These are phyloP conservation scores for Eulemur coronatus DNA, from an alignment of 2,797 vertebrate species.

Conservation along the genomic window DNA sequence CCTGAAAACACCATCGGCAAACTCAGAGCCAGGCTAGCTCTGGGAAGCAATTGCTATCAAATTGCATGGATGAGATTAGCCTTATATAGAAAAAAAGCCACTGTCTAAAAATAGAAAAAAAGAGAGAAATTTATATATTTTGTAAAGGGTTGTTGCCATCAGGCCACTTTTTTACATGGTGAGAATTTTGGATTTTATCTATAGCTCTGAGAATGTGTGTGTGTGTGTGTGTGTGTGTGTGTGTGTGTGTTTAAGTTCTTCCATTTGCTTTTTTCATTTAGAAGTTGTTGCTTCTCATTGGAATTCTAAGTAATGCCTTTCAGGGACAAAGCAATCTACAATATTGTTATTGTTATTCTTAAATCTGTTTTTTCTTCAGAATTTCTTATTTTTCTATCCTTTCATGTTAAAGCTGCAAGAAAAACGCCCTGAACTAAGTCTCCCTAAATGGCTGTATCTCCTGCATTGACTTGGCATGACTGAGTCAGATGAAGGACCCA, in stretches of 20 bases:
- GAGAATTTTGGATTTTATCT: not conserved
- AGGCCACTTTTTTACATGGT: not conserved
- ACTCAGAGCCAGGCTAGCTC: not conserved
- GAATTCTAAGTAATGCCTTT: slow-evolving; percentile 29
- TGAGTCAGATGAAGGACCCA: not conserved
- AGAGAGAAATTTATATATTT: not conserved
- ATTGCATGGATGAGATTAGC: not conserved
- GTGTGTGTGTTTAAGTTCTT: not conserved
- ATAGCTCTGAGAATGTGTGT: not conserved
- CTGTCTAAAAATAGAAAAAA: not conserved
- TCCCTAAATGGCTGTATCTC: not conserved
- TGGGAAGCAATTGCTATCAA: slow-evolving; percentile 8
- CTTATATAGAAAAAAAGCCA: not conserved
- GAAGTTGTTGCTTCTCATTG: slow-evolving; percentile 6
- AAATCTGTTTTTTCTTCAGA: slow-evolving; percentile 8
- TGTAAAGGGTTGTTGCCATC: not conserved
- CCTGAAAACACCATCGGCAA: slow-evolving; percentile 7
- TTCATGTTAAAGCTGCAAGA: not conserved
- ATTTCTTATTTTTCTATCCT: not conserved
- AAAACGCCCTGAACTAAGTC: not conserved
- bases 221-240: not conserved
- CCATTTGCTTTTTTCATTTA: slow-evolving; percentile 12
- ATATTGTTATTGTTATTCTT: not conserved
- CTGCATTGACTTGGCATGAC: not conserved
- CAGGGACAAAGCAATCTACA: not conserved